Evolutionary conservation across 2,113 vertebrate genomes (phyloP).

Genomic region (Phalacrocorax carbo): DNA sequence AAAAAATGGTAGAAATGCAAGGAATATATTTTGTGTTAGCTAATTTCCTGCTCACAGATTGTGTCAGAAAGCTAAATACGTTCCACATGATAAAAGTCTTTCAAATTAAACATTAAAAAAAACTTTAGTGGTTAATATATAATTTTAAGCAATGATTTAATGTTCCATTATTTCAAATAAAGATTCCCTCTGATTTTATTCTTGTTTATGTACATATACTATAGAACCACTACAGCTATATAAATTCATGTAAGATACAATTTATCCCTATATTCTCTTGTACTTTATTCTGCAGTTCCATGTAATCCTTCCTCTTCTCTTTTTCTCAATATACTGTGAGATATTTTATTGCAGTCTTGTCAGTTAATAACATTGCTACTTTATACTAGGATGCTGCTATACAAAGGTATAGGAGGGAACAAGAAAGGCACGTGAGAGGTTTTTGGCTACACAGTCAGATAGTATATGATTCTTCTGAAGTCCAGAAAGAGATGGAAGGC

Average conservation of each 20-base stretch:
- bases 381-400: background rate
- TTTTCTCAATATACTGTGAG: background rate
- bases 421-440: background rate
- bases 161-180: background rate
- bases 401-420: background rate
- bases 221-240: background rate
- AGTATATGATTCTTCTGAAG: background rate
- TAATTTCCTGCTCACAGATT: background rate
- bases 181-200: background rate
- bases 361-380: background rate
- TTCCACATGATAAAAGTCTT: background rate
- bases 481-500: background rate
- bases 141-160: background rate
- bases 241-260: background rate
- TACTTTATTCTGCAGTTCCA: background rate
- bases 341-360: background rate
- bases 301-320: background rate
- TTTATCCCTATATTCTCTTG: background rate
- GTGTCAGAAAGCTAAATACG: background rate
- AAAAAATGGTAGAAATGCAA: background rate
- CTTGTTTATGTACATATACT: accelerated
- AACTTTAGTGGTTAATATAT: background rate
- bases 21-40: background rate
- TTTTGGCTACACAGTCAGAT: background rate
- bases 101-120: background rate